Conservation (phyloP, 2,797 vertebrate genomes). For the Heteromormyrus szaboi region DNA sequence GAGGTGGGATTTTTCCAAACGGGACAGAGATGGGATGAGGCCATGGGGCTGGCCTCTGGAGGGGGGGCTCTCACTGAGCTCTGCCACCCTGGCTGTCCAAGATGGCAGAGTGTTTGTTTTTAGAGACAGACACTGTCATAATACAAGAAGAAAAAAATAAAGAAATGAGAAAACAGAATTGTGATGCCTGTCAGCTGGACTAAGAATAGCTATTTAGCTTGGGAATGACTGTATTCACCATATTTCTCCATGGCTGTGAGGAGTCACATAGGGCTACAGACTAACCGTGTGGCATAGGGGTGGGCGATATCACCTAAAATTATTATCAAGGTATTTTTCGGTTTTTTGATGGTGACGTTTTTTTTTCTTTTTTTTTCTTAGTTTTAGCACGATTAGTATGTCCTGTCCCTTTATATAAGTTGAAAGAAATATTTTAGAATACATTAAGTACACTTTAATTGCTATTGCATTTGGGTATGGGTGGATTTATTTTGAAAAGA, state of each 20-base stretch:
- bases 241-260: background rate
- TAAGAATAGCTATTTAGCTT: slow-evolving; percentile 42
- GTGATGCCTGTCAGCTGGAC: slow-evolving; percentile 40
- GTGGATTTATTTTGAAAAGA: too few species aligned
- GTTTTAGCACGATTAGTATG: background rate
- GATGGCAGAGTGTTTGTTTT: background rate
- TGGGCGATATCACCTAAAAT: background rate
- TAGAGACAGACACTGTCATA: background rate
- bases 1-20: background rate
- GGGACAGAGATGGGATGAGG: background rate
- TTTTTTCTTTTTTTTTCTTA: too few species aligned
- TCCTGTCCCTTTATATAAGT: background rate
- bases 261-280: background rate
- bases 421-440: background rate
- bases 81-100: background rate
- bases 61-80: background rate
- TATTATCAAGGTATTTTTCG: background rate
- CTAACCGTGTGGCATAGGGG: background rate
- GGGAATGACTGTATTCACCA: background rate
- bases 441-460: too few species aligned
- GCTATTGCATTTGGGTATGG: too few species aligned
- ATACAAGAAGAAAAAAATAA: slow-evolving; percentile 19
- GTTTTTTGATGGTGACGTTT: background rate
- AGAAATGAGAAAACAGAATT: slow-evolving; percentile 45
- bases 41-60: background rate